Evolutionary conservation across 2,797 vertebrate genomes (phyloP).

Genomic region (Babyrousa celebensis): DNA sequence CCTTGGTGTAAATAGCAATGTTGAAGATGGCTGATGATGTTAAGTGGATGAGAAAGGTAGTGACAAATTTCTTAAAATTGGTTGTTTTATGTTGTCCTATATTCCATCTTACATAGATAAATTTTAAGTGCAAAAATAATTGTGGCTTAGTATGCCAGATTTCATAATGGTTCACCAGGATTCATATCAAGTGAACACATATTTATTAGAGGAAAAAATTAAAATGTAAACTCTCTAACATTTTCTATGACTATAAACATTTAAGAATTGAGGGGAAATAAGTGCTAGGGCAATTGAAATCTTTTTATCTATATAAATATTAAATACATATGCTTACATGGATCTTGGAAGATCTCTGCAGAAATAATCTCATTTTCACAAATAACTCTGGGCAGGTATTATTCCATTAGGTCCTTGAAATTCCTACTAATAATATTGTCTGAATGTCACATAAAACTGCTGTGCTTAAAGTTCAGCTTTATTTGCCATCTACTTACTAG

Average conservation of each 20-base stretch:
- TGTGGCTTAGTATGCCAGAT: background rate
- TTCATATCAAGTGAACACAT: conserved; percentile 17
- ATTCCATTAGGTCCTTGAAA: conserved; percentile 9
- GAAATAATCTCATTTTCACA: conserved; percentile 30
- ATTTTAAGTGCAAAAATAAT: background rate
- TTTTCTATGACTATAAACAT: background rate
- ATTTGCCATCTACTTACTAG: background rate
- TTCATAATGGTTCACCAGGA: background rate
- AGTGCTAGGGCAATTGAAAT: background rate
- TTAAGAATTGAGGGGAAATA: background rate
- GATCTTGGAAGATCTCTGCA: background rate
- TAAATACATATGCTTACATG: background rate
- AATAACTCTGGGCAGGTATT: background rate
- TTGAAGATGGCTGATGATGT: background rate
- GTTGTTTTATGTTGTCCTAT: background rate
- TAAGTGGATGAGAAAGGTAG: background rate
- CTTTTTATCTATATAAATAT: background rate
- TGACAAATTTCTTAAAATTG: background rate
- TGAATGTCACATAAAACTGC: background rate
- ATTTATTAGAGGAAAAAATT: background rate
- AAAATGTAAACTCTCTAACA: conserved; percentile 40
- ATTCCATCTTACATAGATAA: background rate
- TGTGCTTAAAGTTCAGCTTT: conserved; percentile 18
- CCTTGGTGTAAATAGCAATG: background rate
- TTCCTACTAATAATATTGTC: background rate